Percentiles rank a stretch among this genome's conserved stretches.
Conservation (phyloP, 1,140 invertebrate genomes). For the Monomorium pharaonis region DNA sequence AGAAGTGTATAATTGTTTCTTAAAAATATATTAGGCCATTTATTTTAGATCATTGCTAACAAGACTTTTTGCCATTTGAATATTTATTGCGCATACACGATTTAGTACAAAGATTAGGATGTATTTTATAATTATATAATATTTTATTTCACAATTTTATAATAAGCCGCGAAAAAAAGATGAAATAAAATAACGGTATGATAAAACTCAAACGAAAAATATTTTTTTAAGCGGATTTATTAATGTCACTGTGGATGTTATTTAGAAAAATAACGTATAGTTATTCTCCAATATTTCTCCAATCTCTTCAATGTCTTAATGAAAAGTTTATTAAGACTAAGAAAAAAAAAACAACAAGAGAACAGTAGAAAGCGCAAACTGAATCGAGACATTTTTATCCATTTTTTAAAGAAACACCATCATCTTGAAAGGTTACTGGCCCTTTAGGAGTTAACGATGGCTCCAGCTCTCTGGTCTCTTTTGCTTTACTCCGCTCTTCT, state of each 20-base stretch:
- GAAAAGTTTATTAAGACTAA: not conserved
- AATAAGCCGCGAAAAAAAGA: not conserved
- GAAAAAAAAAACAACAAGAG: not conserved
- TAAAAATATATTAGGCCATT: not conserved
- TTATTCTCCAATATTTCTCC: not conserved
- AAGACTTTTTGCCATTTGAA: not conserved
- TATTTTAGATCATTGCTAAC: not conserved
- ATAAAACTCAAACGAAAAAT: not conserved
- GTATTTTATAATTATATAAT: too few relatives aligned
- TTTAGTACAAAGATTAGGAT: not conserved
- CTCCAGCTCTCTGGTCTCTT: not conserved
- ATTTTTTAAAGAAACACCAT: not conserved
- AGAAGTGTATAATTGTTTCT: not conserved
- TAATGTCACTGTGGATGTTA: not conserved
- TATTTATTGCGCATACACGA: not conserved
- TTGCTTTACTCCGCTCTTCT: not conserved
- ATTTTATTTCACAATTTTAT: too few relatives aligned
- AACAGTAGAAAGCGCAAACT: not conserved
- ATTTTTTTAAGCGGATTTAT: not conserved
- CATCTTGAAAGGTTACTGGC: not conserved
- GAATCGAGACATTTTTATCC: constrained; percentile 4
- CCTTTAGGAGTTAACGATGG: constrained; percentile 21
- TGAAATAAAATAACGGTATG: not conserved
- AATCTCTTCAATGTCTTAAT: not conserved
- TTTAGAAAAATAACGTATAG: not conserved